Evolutionary conservation across 2,113 vertebrate genomes (phyloP).

Genomic region (Colaptes auratus): DNA sequence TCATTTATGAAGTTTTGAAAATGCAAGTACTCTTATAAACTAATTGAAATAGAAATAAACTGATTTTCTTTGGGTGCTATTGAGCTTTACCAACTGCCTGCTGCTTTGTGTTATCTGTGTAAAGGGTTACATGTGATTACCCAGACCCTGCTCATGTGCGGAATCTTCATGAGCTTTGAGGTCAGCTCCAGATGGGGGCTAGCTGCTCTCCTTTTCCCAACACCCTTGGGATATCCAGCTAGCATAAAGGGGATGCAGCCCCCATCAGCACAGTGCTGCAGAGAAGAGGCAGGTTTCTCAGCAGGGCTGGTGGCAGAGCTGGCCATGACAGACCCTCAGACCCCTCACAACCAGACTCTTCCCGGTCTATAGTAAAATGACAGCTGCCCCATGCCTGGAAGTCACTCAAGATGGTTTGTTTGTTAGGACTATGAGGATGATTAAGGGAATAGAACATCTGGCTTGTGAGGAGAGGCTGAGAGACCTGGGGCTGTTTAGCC

Average conservation of each 20-base stretch:
- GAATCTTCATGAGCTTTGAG: background rate
- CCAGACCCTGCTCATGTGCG: background rate
- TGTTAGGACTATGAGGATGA: background rate
- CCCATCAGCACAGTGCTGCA: background rate
- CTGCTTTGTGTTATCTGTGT: background rate
- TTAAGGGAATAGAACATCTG: too few species aligned
- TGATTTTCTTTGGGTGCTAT: background rate
- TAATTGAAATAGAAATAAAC: background rate
- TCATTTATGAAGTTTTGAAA: slow-evolving; percentile 4
- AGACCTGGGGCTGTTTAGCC: too few species aligned
- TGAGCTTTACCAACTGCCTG: background rate
- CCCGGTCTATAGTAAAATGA: background rate
- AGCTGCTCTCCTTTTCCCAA: background rate
- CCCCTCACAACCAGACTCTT: background rate
- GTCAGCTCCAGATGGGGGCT: background rate
- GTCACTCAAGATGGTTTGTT: background rate
- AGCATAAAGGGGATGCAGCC: background rate
- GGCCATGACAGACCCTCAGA: background rate
- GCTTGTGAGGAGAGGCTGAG: too few species aligned
- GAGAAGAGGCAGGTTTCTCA: background rate
- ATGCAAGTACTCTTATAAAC: background rate
- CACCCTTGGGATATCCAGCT: background rate
- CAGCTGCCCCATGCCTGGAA: background rate
- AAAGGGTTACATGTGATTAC: background rate
- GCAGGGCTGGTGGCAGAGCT: background rate